Percentiles rank a stretch among this genome's conserved stretches.
These are phyloP conservation scores for Araneus ventricosus DNA, from an alignment of 1,140 invertebrate genomes.

Conservation along the genomic window DNA sequence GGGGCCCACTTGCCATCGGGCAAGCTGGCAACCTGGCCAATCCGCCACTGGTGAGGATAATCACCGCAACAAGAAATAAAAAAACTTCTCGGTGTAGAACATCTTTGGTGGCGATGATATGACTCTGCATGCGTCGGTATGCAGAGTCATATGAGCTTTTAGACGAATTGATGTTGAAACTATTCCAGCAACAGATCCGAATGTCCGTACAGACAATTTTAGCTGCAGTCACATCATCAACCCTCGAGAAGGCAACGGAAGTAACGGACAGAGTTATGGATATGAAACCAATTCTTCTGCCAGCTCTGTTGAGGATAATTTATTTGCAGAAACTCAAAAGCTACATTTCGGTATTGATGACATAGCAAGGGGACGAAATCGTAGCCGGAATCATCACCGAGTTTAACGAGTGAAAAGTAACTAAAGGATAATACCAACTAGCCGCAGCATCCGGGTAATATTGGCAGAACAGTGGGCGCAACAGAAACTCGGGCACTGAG, in stretches of 20 bases:
- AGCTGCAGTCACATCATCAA: neutral
- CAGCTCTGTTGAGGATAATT: neutral
- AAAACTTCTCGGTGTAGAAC: too few species aligned
- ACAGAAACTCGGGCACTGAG: too few species aligned
- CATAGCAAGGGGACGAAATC: neutral
- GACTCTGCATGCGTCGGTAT: too few species aligned
- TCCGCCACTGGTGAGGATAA: neutral
- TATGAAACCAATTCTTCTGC: neutral
- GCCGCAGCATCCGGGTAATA: neutral
- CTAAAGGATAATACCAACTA: neutral
- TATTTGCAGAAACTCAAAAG: neutral
- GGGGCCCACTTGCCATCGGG: too few species aligned
- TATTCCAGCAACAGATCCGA: constrained; percentile 13
- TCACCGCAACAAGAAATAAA: neutral
- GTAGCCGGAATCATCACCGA: neutral
- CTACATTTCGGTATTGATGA: neutral
- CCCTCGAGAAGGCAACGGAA: constrained; percentile 26
- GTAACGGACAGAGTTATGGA: neutral
- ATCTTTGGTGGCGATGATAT: too few species aligned
- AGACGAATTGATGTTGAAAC: constrained; percentile 7
- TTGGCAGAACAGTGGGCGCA: too few species aligned
- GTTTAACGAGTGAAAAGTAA: neutral
- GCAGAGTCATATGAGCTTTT: neutral
- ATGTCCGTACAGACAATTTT: constrained; percentile 12
- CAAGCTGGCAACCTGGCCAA: too few species aligned